Base-by-base conservation (phyloP, 2,797 vertebrate species). In the Melanotaenia trifasciata region DNA sequence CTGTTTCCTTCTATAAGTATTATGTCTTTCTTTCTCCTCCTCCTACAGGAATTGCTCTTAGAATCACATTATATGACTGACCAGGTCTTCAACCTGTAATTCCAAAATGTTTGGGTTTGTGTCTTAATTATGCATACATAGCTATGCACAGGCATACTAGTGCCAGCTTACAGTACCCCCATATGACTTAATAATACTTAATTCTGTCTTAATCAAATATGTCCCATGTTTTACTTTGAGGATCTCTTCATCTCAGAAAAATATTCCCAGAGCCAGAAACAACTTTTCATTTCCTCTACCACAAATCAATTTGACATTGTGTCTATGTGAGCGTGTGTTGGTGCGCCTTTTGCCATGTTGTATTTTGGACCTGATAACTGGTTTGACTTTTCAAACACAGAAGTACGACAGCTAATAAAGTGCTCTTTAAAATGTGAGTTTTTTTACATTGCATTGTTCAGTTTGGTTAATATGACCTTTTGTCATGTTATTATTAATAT, bases 251-350 rank as follows among this genome's bases (percentile, higher is more conserved):
- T 80, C 78, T 79, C 58, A 58, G 61, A 30, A 38, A 74, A 87
- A 84, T 47, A 69, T 6, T 58, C 28, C 36, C 45, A 58, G 40
- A 64, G 74, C 84, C 82, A 88, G 76, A 84, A 84, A 72, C 72
- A 84, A 43, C n/a, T 86, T 81, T 78, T 78, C 65, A 57, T 85
- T 87, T 85, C 64, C 80, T 79, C 62, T 81, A 64, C 56, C 74
- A 85, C 83, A 83, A 81, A 89, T 88, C 81, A 81, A 54, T 75
- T 76, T 88, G 78, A 84, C 83, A 80, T 66, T 50, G 64, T 22
- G 47, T 22, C 47, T 62, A 33, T 69, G 47, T 67, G 35, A 67
- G 64, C 72, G 61, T 76, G 33, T 63, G 60, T 18, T 16, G 7
- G 57, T 67, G 47, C 45, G n/a, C 47, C 58, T 76, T 57, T 3